These are phyloP conservation scores for Leucozona laternaria DNA, from an alignment of 2,888 invertebrate species.

Conservation along the genomic window DNA sequence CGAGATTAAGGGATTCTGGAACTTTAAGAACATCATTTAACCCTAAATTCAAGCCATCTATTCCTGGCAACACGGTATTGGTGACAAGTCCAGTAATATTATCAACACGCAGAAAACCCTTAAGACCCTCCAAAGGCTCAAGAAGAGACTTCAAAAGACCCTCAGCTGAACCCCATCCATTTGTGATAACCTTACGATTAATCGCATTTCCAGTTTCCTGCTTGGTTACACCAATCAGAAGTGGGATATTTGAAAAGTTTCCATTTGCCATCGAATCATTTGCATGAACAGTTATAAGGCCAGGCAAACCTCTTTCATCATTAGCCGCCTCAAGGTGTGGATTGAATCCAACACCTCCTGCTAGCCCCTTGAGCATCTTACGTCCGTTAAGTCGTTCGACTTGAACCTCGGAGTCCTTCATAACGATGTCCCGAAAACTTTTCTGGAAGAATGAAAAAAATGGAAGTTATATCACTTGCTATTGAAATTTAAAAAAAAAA, in stretches of 20 bases:
- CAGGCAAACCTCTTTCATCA: slow-evolving; percentile 88
- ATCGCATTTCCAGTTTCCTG: slow-evolving; percentile 87
- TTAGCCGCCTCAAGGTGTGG: slow-evolving; percentile 88
- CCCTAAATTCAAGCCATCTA: slow-evolving; percentile 78
- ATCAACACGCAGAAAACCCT: slow-evolving; percentile 80
- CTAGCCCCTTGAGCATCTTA: slow-evolving; percentile 87
- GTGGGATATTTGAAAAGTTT: slow-evolving; percentile 86
- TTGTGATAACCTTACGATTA: slow-evolving; percentile 78
- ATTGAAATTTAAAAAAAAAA: too few relatives aligned
- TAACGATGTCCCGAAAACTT: slow-evolving; percentile 81
- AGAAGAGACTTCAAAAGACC: slow-evolving; percentile 80
- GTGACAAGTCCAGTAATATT: slow-evolving; percentile 79
- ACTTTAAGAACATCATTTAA: slow-evolving; percentile 81
- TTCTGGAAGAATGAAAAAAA: slow-evolving; percentile 78
- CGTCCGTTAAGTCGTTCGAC: slow-evolving; percentile 85
- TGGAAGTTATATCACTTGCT: too few relatives aligned
- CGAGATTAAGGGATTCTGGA: slow-evolving; percentile 79
- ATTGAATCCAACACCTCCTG: slow-evolving; percentile 86
- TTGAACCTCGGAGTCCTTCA: slow-evolving; percentile 86
- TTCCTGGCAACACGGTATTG: slow-evolving; percentile 80
- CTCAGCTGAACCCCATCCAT: slow-evolving; percentile 80
- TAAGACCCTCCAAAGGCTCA: slow-evolving; percentile 78
- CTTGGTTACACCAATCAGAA: slow-evolving; percentile 89
- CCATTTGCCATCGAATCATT: slow-evolving; percentile 86
- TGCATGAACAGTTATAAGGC: slow-evolving; percentile 87